These are phyloP conservation scores for Dorcus hopei DNA, from an alignment of 2,888 invertebrate genomes.

Conservation along the genomic window DNA sequence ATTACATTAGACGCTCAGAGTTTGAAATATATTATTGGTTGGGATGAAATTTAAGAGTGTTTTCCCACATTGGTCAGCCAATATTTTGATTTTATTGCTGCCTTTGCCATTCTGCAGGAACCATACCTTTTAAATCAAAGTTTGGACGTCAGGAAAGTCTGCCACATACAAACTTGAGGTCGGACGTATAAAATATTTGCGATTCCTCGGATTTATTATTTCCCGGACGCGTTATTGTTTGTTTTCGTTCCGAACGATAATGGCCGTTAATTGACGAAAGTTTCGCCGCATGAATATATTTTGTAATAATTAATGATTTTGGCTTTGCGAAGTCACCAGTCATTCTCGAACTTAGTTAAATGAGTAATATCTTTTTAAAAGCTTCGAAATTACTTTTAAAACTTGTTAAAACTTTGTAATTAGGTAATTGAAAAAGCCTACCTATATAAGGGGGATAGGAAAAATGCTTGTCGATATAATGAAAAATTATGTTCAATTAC, in stretches of 20 bases:
- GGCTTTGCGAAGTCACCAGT: conserved; percentile 6
- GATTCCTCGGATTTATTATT: conserved; percentile 13
- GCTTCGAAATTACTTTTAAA: conserved; percentile 46
- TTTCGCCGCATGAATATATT: background rate
- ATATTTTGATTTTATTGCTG: conserved; percentile 45
- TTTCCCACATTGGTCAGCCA: conserved; percentile 42
- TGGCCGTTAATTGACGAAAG: background rate
- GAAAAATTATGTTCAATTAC: conserved; percentile 1
- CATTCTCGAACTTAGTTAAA: conserved; percentile 33
- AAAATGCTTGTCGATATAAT: conserved; percentile 3
- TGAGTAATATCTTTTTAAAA: conserved; percentile 47
- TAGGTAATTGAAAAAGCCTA: conserved; percentile 46
- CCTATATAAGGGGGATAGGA: background rate
- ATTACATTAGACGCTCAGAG: conserved; percentile 33
- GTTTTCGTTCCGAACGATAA: background rate
- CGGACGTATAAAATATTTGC: conserved; percentile 3
- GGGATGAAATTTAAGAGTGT: conserved; percentile 37
- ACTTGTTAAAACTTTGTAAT: conserved; percentile 49
- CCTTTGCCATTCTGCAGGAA: conserved; percentile 34
- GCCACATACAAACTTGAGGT: conserved; percentile 17
- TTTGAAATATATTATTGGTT: conserved; percentile 36
- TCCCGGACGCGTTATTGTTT: conserved; percentile 4
- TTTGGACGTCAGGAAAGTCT: conserved; percentile 21
- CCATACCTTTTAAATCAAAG: conserved; percentile 30
- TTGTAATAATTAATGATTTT: background rate